Percentiles rank a stretch among this genome's conserved stretches.
Evolutionary conservation across 2,797 vertebrate genomes (phyloP).

Genomic region (Trematomus bernacchii): DNA sequence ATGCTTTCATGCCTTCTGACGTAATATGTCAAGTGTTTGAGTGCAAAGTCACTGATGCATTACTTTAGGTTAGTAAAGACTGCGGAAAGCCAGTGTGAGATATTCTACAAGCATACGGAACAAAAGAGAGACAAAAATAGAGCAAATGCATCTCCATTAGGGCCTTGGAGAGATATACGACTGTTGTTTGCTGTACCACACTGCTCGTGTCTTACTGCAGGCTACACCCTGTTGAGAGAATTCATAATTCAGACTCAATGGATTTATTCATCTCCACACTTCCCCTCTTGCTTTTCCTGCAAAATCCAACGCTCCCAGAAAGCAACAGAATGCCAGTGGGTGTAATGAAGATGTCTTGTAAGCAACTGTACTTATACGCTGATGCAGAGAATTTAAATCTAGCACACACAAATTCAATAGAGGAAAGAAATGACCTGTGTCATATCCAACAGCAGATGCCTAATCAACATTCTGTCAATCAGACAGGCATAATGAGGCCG

Average conservation of each 20-base stretch:
- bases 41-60: slow-evolving; percentile 21
- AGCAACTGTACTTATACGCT: slow-evolving; percentile 28
- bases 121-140: slow-evolving; percentile 28
- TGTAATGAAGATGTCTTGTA: slow-evolving; percentile 53
- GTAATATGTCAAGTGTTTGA: slow-evolving; percentile 4
- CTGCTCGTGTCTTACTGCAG: slow-evolving; percentile 36
- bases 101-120: slow-evolving; percentile 25
- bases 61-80: slow-evolving; percentile 12
- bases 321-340: slow-evolving; percentile 28
- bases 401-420: slow-evolving; percentile 17
- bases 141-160: slow-evolving; percentile 44
- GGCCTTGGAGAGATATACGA: slow-evolving; percentile 36
- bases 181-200: slow-evolving; percentile 44
- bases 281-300: slow-evolving; percentile 15
- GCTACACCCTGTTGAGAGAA: slow-evolving; percentile 35
- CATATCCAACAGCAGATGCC: slow-evolving; percentile 17
- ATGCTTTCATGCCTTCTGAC: background rate
- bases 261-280: slow-evolving; percentile 43
- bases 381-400: slow-evolving; percentile 21
- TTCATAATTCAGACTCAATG: slow-evolving; percentile 50
- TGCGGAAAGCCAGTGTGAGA: background rate
- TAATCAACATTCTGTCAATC: slow-evolving; percentile 39
- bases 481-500: background rate
- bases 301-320: slow-evolving; percentile 19
- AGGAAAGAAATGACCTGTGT: background rate